Evolutionary conservation across 37 sponge, comb jelly and placozoan genomes (phyloP).

Genomic region (Mnemiopsis leidyi): DNA sequence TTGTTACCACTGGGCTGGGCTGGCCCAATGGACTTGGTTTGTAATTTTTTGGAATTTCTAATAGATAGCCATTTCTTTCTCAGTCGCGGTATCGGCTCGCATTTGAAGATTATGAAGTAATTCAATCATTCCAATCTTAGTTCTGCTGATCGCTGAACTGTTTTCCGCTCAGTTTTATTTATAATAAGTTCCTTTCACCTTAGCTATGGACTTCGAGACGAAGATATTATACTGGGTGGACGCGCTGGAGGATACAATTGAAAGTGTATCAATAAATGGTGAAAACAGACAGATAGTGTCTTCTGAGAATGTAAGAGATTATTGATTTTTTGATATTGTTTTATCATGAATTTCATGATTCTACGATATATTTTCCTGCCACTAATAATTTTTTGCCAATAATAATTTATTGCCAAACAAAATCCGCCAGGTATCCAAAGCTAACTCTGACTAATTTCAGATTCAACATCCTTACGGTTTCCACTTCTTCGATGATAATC

Average conservation of each 20-base stretch:
- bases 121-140: too few species aligned
- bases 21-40: conserved; percentile 64
- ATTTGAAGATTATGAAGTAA: too few species aligned
- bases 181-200: background rate
- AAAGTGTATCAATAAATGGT: conserved; percentile 43
- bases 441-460: conserved; percentile 36
- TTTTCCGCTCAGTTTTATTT: too few species aligned
- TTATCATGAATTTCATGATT: too few species aligned
- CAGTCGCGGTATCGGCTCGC: too few species aligned
- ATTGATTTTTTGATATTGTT: too few species aligned
- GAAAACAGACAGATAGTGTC: background rate
- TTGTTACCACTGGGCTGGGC: conserved; percentile 8
- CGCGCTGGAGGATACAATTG: conserved; percentile 44
- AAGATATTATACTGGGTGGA: conserved; percentile 22
- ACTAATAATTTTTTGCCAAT: too few species aligned
- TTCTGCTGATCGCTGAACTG: too few species aligned
- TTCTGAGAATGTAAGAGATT: background rate
- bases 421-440: too few species aligned
- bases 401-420: too few species aligned
- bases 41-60: background rate
- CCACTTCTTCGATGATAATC: conserved; percentile 11
- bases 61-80: background rate
- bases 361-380: too few species aligned
- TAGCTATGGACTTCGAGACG: background rate
- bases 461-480: conserved; percentile 54